Evolutionary conservation across 2,797 vertebrate genomes (phyloP), one percentile per base, ranked within the genome.

Genomic region (Microchirus variegatus): DNA sequence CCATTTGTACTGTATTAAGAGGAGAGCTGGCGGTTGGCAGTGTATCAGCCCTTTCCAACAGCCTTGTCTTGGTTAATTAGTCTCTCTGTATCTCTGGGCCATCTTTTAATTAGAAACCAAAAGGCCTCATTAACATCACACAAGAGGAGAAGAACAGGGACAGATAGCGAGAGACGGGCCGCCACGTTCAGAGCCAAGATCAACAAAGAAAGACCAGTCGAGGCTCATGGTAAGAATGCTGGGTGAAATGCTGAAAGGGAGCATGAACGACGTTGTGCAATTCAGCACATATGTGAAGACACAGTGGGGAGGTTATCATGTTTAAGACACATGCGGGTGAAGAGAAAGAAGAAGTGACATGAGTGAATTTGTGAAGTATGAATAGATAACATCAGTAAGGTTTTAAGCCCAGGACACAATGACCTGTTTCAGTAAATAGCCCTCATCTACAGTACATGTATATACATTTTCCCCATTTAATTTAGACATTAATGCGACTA

Each of bases 61-160:
- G 81, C 74, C 85, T 75, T 79, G 87, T 87, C 85, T 85, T 73
- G 78, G 81, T 89, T 91, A 92, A 92, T 92, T 89, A 92, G 87
- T 85, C 84, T 77, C 75, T 67, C 64, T 76, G 74, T 87, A 90
- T 90, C 90, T 89, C 67, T 82, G 82, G 85, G 84, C 83, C 82
- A 89, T 89, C 87, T 90, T 91, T 91, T 92, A 90, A 91, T 92
- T 91, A 91, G 77, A 71, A 90, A 91, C 82, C 85, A 88, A 88
- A 88, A 88, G 76, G 81, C 80, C 83, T 88, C 81, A 89, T 91
- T 92, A 88, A 84, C 87, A 89, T 89, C 78, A 90, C 86, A 91
- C 85, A 84, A 75, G 83, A 76, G 56, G 55, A 87, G 78, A 76
- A 70, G 53, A 80, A 77, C 63, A 26, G 75, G 64, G 74, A 63